Conservation (phyloP, 2,888 invertebrate species). For the Melolontha melolontha region DNA sequence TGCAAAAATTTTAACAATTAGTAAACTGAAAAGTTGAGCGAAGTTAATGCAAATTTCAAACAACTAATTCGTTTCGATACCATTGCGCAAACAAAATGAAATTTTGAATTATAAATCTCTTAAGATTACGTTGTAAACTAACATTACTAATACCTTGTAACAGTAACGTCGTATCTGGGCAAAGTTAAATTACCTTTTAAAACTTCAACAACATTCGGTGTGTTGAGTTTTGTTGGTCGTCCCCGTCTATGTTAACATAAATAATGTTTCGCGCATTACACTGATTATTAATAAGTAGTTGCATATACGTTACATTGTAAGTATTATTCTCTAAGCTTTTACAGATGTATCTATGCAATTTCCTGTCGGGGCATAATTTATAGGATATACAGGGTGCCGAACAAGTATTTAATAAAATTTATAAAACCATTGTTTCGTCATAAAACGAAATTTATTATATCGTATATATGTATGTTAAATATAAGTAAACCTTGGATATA, state of each 20-base stretch:
- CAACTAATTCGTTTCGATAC: slow-evolving; percentile 33
- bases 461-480: too few species aligned
- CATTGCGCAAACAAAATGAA: slow-evolving; percentile 35
- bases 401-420: too few species aligned
- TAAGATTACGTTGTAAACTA: slow-evolving; percentile 34
- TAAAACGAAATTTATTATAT: too few species aligned
- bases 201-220: slow-evolving; percentile 30
- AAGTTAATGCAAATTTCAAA: slow-evolving; percentile 34
- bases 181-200: slow-evolving; percentile 39
- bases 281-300: slow-evolving; percentile 26
- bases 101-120: slow-evolving; percentile 35
- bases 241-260: slow-evolving; percentile 21
- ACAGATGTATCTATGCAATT: background rate
- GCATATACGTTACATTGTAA: background rate
- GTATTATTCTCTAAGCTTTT: background rate
- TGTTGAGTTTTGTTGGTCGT: slow-evolving; percentile 16
- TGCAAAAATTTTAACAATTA: slow-evolving; percentile 33
- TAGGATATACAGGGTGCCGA: too few species aligned
- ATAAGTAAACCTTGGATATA: too few species aligned
- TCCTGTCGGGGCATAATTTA: background rate
- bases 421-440: too few species aligned
- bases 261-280: slow-evolving; percentile 21
- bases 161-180: slow-evolving; percentile 24
- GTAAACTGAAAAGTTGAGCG: slow-evolving; percentile 16
- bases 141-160: slow-evolving; percentile 33